A percentile compares a stretch with the other conserved stretches of the same genome.
phyloP scores from a whole-genome alignment of 2,888 invertebrate species.

The Prostheceraeus crozeri region DNA sequence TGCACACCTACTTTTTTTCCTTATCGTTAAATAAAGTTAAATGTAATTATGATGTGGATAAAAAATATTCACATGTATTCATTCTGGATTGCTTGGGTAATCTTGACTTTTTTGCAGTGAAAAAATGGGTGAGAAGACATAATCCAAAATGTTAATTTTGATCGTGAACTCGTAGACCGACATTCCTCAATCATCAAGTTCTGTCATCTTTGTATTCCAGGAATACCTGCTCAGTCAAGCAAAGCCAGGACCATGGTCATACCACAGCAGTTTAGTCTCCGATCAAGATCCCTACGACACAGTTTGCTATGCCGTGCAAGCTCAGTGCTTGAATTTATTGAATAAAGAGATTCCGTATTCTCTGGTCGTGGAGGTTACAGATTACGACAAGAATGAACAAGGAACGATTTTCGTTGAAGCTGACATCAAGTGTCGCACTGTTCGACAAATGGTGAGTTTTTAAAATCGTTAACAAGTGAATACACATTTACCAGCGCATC shows the following conservation, averaged over 20 bases:
- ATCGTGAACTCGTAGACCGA: no score
- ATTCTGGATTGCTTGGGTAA: no score
- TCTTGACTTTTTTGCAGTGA: no score
- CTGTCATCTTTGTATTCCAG: no score
- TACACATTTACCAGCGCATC: neutral
- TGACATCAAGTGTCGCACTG: conserved; percentile 1
- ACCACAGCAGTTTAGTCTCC: conserved; percentile 65
- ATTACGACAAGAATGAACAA: conserved; percentile 32
- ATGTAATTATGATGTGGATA: no score
- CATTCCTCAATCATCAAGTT: no score
- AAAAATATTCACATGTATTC: no score
- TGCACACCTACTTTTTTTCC: no score
- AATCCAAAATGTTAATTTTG: no score
- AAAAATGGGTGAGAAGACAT: no score
- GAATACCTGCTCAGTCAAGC: conserved; percentile 60
- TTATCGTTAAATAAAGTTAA: no score
- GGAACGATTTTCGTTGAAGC: conserved; percentile 33
- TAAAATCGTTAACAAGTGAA: neutral
- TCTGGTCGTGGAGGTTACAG: conserved; percentile 58
- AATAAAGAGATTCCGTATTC: conserved; percentile 78
- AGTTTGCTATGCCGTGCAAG: conserved; percentile 69
- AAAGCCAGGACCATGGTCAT: conserved; percentile 65
- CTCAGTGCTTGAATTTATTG: conserved; percentile 73
- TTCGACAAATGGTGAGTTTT: conserved; percentile 27
- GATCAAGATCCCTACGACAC: conserved; percentile 68